Base-by-base conservation (phyloP, 2,113 vertebrate genomes). In the Gulo gulo region DNA sequence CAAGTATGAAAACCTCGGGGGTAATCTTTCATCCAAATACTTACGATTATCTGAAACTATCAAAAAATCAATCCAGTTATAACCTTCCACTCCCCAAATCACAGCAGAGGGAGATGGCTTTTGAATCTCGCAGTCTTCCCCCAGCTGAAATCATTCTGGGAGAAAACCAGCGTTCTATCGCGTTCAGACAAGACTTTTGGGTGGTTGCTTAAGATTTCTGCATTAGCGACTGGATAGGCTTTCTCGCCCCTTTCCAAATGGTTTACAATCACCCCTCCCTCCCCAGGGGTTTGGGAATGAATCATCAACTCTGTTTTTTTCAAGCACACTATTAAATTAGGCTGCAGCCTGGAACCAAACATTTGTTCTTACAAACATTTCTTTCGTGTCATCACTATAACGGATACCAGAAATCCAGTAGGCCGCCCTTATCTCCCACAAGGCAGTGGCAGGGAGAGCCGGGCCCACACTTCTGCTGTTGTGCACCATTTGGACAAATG, bases 301-400 rank as follows among this genome's bases (percentile, higher is more conserved):
- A 86, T 98, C 97, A 97, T 96, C 96, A 96, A 83, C 96, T 93
- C 95, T 96, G 94, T 81, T 94, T 95, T 74, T 97, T 93, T 94
- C 96, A 74, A 97, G 96, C 63, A 80, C 95, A 57, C 82, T 88
- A 93, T 97, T 97, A 97, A 97, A 94, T 97, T 94, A 96, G 59
- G 52, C 88, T 42, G 24, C 71, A 93, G 95, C 91, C 97, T 95
- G 94, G 88, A 94, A 94, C 83, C 83, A 97, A 90, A 96, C 95
- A 83, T 97, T 94, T 94, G 93, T 96, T 97, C 94, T 94, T 89
- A 92, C 52, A 90, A 87, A 94, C 90, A 94, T 89, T 94, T 94
- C 91, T 92, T 57, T 86, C 83, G 11, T 94, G 94, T 76, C 97
- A 57, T 91, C 93, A 24, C 95, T 86, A 79, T 80, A 96, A 94